A percentile compares a stretch with the other conserved stretches of the same genome.
Conservation (phyloP, 1,140 invertebrate species). For the Drosophila oshimai region DNA sequence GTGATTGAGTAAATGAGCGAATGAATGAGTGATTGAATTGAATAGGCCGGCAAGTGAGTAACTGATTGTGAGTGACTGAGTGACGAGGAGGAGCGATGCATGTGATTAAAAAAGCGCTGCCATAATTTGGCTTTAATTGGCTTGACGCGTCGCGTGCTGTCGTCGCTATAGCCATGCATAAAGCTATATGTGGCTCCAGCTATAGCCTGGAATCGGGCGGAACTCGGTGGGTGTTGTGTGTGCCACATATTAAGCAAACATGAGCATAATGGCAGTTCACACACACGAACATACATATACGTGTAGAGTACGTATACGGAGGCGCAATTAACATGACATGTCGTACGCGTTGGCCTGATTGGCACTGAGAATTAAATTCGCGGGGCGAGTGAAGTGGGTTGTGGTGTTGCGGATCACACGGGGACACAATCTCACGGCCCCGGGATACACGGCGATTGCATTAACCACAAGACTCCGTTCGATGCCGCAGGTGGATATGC, state of each 20-base stretch:
- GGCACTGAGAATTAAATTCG: conserved; percentile 37
- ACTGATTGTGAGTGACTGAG: neutral
- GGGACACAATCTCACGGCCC: conserved; percentile 3
- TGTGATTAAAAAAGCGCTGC: conserved; percentile 71
- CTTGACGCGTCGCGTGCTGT: conserved; percentile 68
- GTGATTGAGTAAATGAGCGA: conserved; percentile 26
- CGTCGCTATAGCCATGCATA: conserved; percentile 23
- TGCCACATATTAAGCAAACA: conserved; percentile 76
- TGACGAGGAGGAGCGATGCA: conserved; percentile 44
- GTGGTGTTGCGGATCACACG: conserved; percentile 4
- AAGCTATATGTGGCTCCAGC: conserved; percentile 6
- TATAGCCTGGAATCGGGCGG: conserved; percentile 9
- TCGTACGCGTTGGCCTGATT: conserved; percentile 71
- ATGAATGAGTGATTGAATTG: conserved; percentile 27
- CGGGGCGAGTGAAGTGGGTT: neutral
- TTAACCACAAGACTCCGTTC: conserved; percentile 61
- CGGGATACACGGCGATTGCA: conserved; percentile 51
- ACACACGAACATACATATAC: conserved; percentile 13
- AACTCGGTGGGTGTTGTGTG: conserved; percentile 46
- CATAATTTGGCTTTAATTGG: conserved; percentile 76
- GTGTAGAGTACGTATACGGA: conserved; percentile 1
- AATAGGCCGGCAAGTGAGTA: neutral
- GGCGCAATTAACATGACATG: conserved; percentile 75
- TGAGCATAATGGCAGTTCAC: conserved; percentile 74
- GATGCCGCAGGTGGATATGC: conserved; percentile 42